Base-by-base conservation (phyloP, 2,888 invertebrate species). In the Troides helena region DNA sequence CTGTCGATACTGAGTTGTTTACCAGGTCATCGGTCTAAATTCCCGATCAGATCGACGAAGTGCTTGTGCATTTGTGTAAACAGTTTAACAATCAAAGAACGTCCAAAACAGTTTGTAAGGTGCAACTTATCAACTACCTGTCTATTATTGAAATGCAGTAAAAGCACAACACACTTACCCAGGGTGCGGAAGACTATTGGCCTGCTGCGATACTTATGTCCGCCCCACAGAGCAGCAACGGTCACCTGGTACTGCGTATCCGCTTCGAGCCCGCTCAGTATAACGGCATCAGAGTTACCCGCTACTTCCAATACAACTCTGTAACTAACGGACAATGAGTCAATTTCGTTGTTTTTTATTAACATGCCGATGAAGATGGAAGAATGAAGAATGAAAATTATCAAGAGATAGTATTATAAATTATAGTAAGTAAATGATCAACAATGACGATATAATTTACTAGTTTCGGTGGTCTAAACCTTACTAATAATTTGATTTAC, bases 291-390 rank as follows among this genome's bases (percentile, higher is more conserved):
- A 73, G 96, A 96, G 92, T 97, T 97, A 77, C 97, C 97, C 79
- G 97, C 97, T 87, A 97, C 97, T 88, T 97, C 96, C 94, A 96
- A 94, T 93, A 97, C 97, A 94, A 97, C 97, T 95, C 97, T 97
- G 97, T 97, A 97, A 97, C 97, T 97, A 96, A 96, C 94, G 90
- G 84, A 79, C 84, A 80, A 91, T 94, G 92, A 94, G 94, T 94
- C 94, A 94, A 94, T 91, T 88, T 91, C 90, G 83, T 86, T 78
- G 90, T 82, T 84, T 81, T 88, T 81, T 81, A 81, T 81, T 81
- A 72, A 74, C 82, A 89, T 83, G 87, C 80, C 72, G 70, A 74
- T 72, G 73, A 74, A 76, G 78, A 77, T 75, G 80, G 79, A 85
- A 82, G 83, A 84, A 76, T 75, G 79, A 82, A 81, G 79, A 79